Percentiles rank a stretch among this genome's conserved stretches.
Conservation (phyloP, 2,113 vertebrate species). For the Triplophysa rosa region DNA sequence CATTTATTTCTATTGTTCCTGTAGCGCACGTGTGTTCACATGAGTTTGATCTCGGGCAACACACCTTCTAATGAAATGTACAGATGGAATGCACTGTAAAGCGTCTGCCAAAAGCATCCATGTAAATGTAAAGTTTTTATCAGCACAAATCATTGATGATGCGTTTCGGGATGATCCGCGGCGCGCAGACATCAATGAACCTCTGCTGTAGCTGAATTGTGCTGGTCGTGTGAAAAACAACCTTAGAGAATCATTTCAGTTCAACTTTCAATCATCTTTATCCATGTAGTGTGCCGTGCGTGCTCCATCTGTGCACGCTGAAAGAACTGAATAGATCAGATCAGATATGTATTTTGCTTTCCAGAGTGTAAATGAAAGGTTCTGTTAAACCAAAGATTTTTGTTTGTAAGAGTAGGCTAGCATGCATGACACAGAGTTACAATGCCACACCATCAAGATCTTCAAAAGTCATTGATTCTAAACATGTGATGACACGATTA, state of each 20-base stretch:
- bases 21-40: too few relatives aligned
- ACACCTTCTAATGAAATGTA: too few relatives aligned
- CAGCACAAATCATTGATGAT: neutral
- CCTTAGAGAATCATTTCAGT: slow-evolving; percentile 62
- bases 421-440: too few relatives aligned
- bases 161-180: neutral
- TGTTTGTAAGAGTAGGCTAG: too few relatives aligned
- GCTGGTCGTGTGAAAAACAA: slow-evolving; percentile 11
- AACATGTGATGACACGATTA: too few relatives aligned
- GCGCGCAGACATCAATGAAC: slow-evolving; percentile 69
- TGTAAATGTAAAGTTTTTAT: neutral
- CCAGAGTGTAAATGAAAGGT: neutral
- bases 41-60: too few relatives aligned
- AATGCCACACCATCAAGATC: too few relatives aligned
- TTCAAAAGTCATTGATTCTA: too few relatives aligned
- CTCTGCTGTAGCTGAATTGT: slow-evolving; percentile 38
- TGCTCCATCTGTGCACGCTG: slow-evolving; percentile 72
- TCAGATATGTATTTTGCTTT: neutral
- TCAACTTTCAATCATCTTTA: slow-evolving; percentile 67
- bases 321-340: slow-evolving; percentile 44
- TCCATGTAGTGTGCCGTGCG: slow-evolving; percentile 67
- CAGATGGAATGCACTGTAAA: too few relatives aligned
- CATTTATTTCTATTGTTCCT: too few relatives aligned
- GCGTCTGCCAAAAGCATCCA: too few relatives aligned
- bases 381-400: too few relatives aligned